Base-by-base conservation (phyloP, 1,140 invertebrate genomes). In the Belonocnema kinseyi region DNA sequence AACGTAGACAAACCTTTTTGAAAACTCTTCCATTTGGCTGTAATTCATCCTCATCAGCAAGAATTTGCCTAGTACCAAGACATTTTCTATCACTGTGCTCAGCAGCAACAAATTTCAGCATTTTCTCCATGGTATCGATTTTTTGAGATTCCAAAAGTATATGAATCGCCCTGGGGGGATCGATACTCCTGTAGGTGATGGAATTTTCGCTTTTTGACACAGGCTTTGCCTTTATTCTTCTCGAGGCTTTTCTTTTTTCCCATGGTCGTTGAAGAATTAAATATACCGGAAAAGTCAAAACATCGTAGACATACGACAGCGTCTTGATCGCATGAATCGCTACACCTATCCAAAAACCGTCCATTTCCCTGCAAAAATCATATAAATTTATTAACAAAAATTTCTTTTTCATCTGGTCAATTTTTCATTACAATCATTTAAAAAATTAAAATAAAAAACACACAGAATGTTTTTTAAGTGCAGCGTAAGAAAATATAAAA, bases 21-120 rank as follows among this genome's bases (percentile, higher is more conserved):
- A 99, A 99, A 21, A 99, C 93, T 87, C 97, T 94, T 61, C 98
- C 98, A 91, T 99, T 98, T 0, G 96, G 94, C 88, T 99, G 98
- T 1, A 95, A 89, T 89, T 99, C 98, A 86, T 99, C 97, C 87
- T 98, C 97, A 89, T 99, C 98, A 70, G 95, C 95, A 6, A 99
- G 92, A 72, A 99, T 95, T 83, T 98, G 94, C 66, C 99, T 92
- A 0, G 97, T 98, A 13, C 99, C 99, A 40, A 99, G 93, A 85
- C 97, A 98, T 50, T 92, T 93, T 83, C 95, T 95, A 11, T 94
- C 92, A 0, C 92, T 92, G 90, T 97, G 96, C 70, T 94, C 93
- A 77, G 94, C 93, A 7, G 94, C 93, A 19, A 97, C 95, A 89
- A 95, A 96, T 12, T 94, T 93, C 79, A 99, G 94, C 90, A 98